Evolutionary conservation across 2,888 invertebrate species (phyloP), one percentile per base, ranked within the genome.

Genomic region (Lumbricus terrestris): DNA sequence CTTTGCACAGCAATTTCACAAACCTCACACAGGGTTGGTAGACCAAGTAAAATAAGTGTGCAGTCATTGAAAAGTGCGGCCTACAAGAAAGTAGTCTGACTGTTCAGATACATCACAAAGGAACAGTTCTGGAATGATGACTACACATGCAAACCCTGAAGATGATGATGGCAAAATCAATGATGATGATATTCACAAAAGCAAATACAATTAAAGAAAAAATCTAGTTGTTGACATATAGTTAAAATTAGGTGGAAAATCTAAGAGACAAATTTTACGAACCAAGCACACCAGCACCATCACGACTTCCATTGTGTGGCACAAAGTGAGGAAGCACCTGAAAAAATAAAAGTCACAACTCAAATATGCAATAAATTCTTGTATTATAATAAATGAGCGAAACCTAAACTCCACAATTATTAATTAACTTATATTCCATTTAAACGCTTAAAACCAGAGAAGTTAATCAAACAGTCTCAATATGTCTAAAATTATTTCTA

Each of bases 201-300:
- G 54, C 29, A 29, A 54, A 29, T 6, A 54, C 23, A 54, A 3
- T 6, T 29, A 6, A 69, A 69, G n/a, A 69, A 47, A 16, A 40
- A 40, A 11, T 47, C 23, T n/a, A 69, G 69, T 1, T 69, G 69
- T 69, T n/a, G n/a, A n/a, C n/a, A n/a, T 8, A 69, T 8, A 69
- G n/a, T 20, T 47, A n/a, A 69, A 69, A 69, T 11, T n/a, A 29
- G n/a, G 69, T n/a, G n/a, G 29, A 69, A 69, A 69, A 69, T 69
- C 69, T 69, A n/a, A n/a, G 69, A 29, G n/a, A 11, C n/a, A 69
- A 69, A 3, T 29, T 3, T 1, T 34, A 91, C 92, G 91, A 93
- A 95, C 95, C 95, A 89, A 99, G 95, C 90, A 99, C 95, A 38
- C 97, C 96, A 47, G 99, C 98, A 29, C 98, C 98, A 93, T 97